Percentiles rank a stretch among this genome's conserved stretches.
Evolutionary conservation across 2,113 vertebrate genomes (phyloP).

Genomic region (Agelaius phoeniceus): DNA sequence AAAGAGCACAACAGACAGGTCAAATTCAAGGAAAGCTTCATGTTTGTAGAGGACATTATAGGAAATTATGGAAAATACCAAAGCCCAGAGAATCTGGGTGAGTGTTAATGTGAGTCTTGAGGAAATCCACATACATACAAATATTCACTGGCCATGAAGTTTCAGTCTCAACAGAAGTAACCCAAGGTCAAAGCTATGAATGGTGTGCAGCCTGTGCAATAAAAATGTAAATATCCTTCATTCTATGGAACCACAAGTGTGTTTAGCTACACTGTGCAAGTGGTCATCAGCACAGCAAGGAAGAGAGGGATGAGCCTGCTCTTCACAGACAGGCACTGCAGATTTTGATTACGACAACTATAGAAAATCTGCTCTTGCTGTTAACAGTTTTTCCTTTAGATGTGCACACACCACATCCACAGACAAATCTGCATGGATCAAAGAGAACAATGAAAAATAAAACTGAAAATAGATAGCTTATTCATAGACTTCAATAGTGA

Average conservation of each 20-base stretch:
- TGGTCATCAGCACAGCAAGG: not conserved
- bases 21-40: not conserved
- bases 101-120: not conserved
- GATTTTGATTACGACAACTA: not conserved
- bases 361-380: not conserved
- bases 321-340: not conserved
- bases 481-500: not conserved
- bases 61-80: constrained; percentile 50
- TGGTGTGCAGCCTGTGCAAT: constrained; percentile 15
- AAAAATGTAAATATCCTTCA: constrained; percentile 66
- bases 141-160: constrained; percentile 5
- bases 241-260: not conserved
- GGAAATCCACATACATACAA: constrained; percentile 3
- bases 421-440: not conserved
- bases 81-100: not conserved
- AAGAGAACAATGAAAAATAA: not conserved
- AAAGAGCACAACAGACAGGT: not conserved
- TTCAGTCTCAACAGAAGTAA: constrained; percentile 31
- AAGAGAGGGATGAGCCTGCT: not conserved
- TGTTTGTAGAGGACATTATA: not conserved
- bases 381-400: not conserved
- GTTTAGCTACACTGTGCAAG: not conserved
- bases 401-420: not conserved
- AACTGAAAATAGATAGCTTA: not conserved
- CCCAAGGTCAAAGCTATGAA: constrained; percentile 37